Evolutionary conservation across 2,888 invertebrate species (phyloP), one percentile per base, ranked within the genome.

Genomic region (Pseudococcus longispinus): DNA sequence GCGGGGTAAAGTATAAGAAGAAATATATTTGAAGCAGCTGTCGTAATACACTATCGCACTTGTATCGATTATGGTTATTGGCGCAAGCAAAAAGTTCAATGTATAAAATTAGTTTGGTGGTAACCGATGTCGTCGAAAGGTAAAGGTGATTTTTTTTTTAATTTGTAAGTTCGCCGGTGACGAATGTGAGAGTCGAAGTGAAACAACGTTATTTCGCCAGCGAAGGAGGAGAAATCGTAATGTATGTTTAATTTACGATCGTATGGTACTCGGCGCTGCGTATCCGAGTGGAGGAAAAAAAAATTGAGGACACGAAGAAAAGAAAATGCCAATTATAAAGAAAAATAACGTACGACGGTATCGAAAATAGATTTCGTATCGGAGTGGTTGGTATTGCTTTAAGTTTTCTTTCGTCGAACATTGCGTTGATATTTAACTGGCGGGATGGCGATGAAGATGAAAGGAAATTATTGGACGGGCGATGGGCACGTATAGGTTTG

Each of bases 21-120:
- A 70, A 70, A 70, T 70, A 70, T 70, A 70, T 70, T 70, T 70
- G 70, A 70, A 70, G 70, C 70, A 70, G 70, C 70, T 70, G 70
- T 70, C 70, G 70, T 70, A 70, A 70, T 70, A 29, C 60, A 60
- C 70, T 70, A 70, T 70, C 29, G 70, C 29, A 29, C 70, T 70
- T 29, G 23, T 60, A 70, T 70, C 13, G 70, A 70, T 70, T 70
- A 70, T 70, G 29, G 70, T 70, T 70, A 70, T 70, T 70, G 70
- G 70, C 70, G 29, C 29, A 9, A 37, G 37, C 37, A 37, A 70
- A 70, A 70, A 70, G 70, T 70, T 70, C 70, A 70, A 70, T 70
- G 70, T 70, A 70, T 70, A 70, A 70, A 70, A 70, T 70, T 70
- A 70, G 70, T 70, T 70, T 18, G 29, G 70, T 70, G 29, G 70